Evolutionary conservation across 2,113 vertebrate genomes (phyloP).

Genomic region (Dendropsophus ebraccatus): DNA sequence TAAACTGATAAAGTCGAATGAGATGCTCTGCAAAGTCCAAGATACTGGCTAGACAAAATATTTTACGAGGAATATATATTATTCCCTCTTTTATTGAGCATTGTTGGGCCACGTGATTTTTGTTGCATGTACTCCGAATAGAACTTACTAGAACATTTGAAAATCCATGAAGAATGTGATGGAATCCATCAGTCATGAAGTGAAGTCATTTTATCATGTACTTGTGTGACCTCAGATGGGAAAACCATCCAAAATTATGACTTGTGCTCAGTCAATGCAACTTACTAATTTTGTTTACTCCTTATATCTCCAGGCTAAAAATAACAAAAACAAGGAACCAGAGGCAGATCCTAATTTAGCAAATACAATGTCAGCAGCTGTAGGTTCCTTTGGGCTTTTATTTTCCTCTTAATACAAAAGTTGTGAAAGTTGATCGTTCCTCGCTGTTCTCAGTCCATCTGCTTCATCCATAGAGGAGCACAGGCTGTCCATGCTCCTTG

Average conservation of each 20-base stretch:
- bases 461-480: background rate
- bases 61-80: too few species aligned
- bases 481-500: slow-evolving; percentile 23
- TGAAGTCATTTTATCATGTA: background rate
- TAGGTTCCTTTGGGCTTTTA: background rate
- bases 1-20: too few species aligned
- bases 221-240: background rate
- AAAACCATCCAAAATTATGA: background rate
- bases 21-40: too few species aligned
- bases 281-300: slow-evolving; percentile 19
- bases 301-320: background rate
- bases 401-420: background rate
- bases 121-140: too few species aligned
- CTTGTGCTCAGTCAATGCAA: background rate
- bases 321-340: background rate
- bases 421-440: slow-evolving; percentile 9
- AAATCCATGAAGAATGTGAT: background rate
- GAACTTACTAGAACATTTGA: too few species aligned
- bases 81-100: too few species aligned
- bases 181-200: background rate
- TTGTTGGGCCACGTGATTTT: too few species aligned
- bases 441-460: slow-evolving; percentile 13
- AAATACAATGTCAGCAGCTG: slow-evolving; percentile 6
- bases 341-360: background rate
- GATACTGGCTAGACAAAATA: too few species aligned